Evolutionary conservation across 2,888 invertebrate genomes (phyloP), one percentile per base, ranked within the genome.

Genomic region (Steromphala cineraria): DNA sequence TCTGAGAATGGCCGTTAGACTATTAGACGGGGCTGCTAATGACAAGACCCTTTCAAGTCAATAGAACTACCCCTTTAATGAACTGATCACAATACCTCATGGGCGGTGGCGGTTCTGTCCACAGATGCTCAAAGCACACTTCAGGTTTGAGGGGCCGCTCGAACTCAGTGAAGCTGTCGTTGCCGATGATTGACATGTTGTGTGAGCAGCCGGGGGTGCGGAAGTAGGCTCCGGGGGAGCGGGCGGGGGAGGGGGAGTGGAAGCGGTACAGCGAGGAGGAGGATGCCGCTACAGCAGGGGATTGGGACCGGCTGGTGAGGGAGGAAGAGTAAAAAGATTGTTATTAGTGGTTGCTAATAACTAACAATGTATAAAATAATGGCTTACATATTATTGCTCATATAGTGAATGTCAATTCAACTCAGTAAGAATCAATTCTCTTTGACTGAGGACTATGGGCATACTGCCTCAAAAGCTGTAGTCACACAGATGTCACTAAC

Each of bases 51-150:
- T n/a, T n/a, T n/a, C n/a, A 55, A 28, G 17, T 19, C 67, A 67
- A 17, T 21, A n/a, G 19, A 8, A n/a, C 13, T 75, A 81, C 31
- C 17, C 28, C 7, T 2, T 36, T 46, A 46, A 46, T 5, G 1
- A 46, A 46, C 1, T 46, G 1, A 5, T 10, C 10, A 10, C 46
- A 88, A 86, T 88, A 93, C 94, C 93, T 93, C 46, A 93, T 90
- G 15, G 93, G 87, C 21, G 89, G 90, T 5, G 89, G 88, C 7
- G 91, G 87, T 81, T 98, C 98, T 0, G 96, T 96, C 98, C 98
- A 98, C 17, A 98, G 94, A 91, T 97, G 96, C 87, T 98, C 98
- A 67, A 98, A 94, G 90, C 98, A 98, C 84, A 98, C 95, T 87
- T 97, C 96, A 0, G 98, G 98, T 87, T 96, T 96, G 36, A 97